A percentile compares a stretch with the other conserved stretches of the same genome.
These are phyloP conservation scores for Tachysurus vachellii DNA, from an alignment of 2,113 vertebrate genomes.

Conservation along the genomic window DNA sequence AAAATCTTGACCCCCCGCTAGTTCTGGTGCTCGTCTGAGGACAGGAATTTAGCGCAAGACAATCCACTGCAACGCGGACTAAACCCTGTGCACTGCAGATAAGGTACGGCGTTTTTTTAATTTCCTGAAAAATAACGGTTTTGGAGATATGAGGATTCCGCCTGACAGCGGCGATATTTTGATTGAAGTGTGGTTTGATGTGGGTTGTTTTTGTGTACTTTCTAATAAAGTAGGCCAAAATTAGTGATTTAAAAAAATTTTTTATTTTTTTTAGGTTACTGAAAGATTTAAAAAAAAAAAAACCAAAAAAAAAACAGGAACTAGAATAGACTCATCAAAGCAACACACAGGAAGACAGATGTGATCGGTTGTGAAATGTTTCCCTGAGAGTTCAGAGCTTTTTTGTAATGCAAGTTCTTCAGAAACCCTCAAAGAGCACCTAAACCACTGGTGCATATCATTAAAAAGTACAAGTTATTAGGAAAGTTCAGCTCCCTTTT, in stretches of 20 bases:
- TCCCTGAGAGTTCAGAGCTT: neutral
- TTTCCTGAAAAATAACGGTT: no score
- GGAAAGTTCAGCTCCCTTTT: constrained; percentile 60
- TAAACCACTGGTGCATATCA: constrained; percentile 57
- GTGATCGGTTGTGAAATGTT: neutral
- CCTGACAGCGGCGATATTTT: no score
- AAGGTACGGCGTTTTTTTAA: no score
- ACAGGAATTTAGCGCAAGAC: no score
- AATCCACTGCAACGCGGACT: no score
- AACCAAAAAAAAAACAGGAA: neutral
- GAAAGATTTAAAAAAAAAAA: neutral
- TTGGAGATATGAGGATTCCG: no score
- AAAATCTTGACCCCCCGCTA: no score
- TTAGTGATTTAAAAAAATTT: neutral
- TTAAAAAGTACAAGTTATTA: constrained; percentile 60
- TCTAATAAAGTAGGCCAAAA: neutral
- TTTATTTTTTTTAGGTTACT: neutral
- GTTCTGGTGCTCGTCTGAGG: no score
- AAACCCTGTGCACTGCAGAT: no score
- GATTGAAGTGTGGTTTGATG: neutral
- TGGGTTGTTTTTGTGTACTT: neutral
- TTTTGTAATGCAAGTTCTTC: constrained; percentile 9
- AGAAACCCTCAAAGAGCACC: constrained; percentile 29
- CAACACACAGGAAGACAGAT: neutral
- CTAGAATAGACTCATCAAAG: neutral